These are phyloP conservation scores for Pelodiscus sinensis DNA, from an alignment of 2,113 vertebrate genomes.

Conservation along the genomic window DNA sequence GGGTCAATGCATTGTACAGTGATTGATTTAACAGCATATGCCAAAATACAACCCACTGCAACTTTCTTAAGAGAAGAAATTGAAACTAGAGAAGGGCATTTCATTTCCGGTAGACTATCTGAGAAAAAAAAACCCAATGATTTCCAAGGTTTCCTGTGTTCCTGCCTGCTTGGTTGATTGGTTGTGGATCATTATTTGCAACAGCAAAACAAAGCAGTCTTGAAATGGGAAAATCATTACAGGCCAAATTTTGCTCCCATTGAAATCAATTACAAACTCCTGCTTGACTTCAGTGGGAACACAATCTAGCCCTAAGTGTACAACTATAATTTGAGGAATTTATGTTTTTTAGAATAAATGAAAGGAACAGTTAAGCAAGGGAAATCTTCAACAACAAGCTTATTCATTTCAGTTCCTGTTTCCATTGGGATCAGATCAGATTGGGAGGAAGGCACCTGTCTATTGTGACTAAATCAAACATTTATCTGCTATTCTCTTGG, in stretches of 20 bases:
- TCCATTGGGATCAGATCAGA: background rate
- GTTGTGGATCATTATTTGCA: conserved; percentile 44
- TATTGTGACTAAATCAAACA: background rate
- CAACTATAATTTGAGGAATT: conserved; percentile 21
- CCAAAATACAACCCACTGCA: background rate
- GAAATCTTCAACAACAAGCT: conserved; percentile 35
- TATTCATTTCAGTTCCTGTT: background rate
- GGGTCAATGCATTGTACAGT: conserved; percentile 77
- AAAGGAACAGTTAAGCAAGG: conserved; percentile 14
- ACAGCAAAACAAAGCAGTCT: background rate
- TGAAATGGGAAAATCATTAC: conserved; percentile 29
- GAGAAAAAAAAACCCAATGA: conserved; percentile 13
- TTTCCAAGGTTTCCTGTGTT: conserved; percentile 45
- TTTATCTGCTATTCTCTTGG: background rate
- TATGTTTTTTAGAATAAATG: conserved; percentile 44
- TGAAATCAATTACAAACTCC: conserved; percentile 37
- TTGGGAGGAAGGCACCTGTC: background rate
- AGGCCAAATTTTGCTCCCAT: background rate
- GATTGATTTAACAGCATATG: conserved; percentile 73
- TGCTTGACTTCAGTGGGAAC: background rate
- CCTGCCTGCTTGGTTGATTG: conserved; percentile 24
- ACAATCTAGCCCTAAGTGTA: background rate
- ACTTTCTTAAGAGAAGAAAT: background rate
- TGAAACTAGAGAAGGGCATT: conserved; percentile 49
- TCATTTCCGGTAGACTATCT: conserved; percentile 40